Evolutionary conservation across 2,797 vertebrate species (phyloP).

Genomic region (Danionella dracula): DNA sequence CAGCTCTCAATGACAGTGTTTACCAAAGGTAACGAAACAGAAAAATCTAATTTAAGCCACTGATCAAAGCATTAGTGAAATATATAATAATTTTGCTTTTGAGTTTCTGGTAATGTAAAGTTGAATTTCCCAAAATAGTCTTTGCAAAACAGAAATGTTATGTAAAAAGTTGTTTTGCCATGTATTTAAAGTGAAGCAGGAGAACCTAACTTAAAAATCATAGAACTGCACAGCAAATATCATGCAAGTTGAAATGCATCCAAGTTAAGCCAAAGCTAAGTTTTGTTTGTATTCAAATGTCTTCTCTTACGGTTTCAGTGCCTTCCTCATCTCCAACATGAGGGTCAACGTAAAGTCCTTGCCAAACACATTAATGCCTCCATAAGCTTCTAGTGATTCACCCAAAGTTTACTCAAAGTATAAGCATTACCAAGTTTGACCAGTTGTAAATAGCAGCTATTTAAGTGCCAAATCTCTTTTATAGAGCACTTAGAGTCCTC

Average conservation of each 20-base stretch:
- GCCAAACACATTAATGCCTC: slow-evolving; percentile 8
- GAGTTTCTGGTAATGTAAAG: too few relatives aligned
- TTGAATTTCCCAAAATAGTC: too few relatives aligned
- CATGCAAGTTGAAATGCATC: too few relatives aligned
- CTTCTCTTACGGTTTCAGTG: too few relatives aligned
- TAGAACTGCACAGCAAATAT: too few relatives aligned
- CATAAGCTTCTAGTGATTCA: slow-evolving; percentile 7
- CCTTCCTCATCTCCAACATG: not conserved
- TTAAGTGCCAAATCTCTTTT: slow-evolving; percentile 39
- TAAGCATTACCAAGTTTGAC: slow-evolving; percentile 23
- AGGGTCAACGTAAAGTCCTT: slow-evolving; percentile 10
- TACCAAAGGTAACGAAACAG: not conserved
- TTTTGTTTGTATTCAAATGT: too few relatives aligned
- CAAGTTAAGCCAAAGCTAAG: too few relatives aligned
- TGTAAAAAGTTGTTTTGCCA: too few relatives aligned
- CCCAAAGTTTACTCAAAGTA: slow-evolving; percentile 35
- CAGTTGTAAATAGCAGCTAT: slow-evolving; percentile 17
- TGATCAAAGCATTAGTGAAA: not conserved
- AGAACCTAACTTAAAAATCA: too few relatives aligned
- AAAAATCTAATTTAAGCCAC: not conserved
- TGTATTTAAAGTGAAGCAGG: too few relatives aligned
- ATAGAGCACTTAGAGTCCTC: slow-evolving; percentile 34
- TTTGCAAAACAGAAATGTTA: too few relatives aligned
- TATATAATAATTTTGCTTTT: not conserved
- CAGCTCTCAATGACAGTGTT: not conserved